Evolutionary conservation across 2,888 invertebrate genomes (phyloP), one percentile per base, ranked within the genome.

Genomic region (Incurvaria masculella): DNA sequence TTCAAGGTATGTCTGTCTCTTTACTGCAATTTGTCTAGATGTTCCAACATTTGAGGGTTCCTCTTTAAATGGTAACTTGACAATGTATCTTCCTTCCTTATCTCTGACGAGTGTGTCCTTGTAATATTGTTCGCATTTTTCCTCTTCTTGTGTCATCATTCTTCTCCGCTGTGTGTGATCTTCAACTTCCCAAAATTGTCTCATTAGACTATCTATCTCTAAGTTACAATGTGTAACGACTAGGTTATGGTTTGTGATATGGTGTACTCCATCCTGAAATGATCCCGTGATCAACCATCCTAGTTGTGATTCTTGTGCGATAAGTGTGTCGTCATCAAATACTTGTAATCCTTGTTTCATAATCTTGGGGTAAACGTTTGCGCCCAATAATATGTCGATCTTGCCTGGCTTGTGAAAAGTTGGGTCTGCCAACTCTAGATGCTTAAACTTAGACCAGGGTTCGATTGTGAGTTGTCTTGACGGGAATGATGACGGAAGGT

Each of bases 401-500:
- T 33, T 6, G 3, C 14, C 14, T 4, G 14, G 33, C 14, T 6
- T 11, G 8, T 14, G 14, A 14, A 33, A 33, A 3, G 14, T 8
- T 8, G 33, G 33, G 14, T 33, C 33, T 14, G 33, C 33, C 8
- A 33, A n/a, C 4, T 33, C 14, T 14, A 33, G 14, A 3, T 8
- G 4, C 14, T 8, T 14, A 3, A 33, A n/a, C 3, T 8, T n/a
- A 14, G 33, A 14, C 33, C 33, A 33, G 14, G n/a, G n/a, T n/a
- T 11, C 14, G 4, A 33, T 8, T 14, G 33, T 14, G 33, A 14
- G 14, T 33, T 11, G 8, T 14, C 14, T 3, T 33, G 33, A 14
- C 4, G 33, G 33, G 3, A 33, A 14, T 14, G 11, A 33, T 17
- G 46, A 47, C 8, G 53, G 46, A n/a, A 56, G 46, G 43, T 44